Percentiles rank a stretch among this genome's conserved stretches.
These are phyloP conservation scores for Falcunculus frontatus DNA, from an alignment of 2,113 vertebrate species.

Conservation along the genomic window DNA sequence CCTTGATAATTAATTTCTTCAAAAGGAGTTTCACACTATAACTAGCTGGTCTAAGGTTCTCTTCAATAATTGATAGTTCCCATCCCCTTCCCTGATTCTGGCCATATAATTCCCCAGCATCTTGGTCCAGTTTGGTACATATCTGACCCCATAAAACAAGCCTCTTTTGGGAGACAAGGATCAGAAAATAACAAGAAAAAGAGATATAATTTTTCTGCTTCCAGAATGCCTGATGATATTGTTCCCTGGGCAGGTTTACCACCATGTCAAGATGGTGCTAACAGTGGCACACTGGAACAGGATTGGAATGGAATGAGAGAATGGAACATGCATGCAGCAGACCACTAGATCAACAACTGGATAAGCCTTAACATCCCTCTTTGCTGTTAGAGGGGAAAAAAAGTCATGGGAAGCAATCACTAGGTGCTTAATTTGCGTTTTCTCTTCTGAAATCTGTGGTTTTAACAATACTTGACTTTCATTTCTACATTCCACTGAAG, in stretches of 20 bases:
- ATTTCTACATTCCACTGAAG: not conserved
- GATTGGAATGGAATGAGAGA: not conserved
- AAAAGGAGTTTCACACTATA: not conserved
- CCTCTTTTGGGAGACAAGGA: not conserved
- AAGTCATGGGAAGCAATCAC: not conserved
- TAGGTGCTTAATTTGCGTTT: not conserved
- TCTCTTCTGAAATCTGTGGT: not conserved
- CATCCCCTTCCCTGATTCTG: not conserved
- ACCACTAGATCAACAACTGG: not conserved
- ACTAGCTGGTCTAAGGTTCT: not conserved
- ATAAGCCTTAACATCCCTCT: not conserved
- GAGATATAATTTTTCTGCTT: not conserved
- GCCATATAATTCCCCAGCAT: not conserved
- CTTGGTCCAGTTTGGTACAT: not conserved
- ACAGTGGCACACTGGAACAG: not conserved
- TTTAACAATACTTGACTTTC: not conserved
- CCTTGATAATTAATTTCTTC: slow-evolving; percentile 23
- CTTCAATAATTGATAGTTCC: not conserved
- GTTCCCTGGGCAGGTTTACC: not conserved
- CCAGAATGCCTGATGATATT: not conserved
- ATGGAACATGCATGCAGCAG: not conserved
- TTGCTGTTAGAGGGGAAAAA: not conserved
- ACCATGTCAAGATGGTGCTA: not conserved
- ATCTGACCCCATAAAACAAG: not conserved
- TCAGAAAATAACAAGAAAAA: not conserved